Conservation (phyloP, 2,797 vertebrate species). For the Aphelocoma californica region DNA sequence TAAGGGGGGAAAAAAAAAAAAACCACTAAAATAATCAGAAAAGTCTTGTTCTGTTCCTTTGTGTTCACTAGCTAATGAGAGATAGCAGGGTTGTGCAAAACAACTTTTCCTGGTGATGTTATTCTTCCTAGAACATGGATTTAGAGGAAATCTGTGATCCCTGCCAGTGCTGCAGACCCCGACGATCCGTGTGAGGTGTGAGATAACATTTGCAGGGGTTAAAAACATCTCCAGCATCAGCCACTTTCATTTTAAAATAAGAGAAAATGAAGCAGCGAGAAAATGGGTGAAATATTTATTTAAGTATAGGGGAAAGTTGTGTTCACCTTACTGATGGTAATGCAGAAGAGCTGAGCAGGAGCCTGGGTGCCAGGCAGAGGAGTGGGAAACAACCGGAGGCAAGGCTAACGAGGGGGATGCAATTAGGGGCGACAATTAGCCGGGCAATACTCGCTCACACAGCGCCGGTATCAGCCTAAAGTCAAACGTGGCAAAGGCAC, state of each 20-base stretch:
- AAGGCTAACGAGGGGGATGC: not conserved
- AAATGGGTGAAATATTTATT: not conserved
- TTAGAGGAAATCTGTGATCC: conserved; percentile 15
- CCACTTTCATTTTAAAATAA: not conserved
- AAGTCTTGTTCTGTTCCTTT: conserved; percentile 62
- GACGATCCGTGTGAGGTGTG: not conserved
- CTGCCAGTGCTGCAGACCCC: not conserved
- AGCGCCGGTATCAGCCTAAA: not conserved
- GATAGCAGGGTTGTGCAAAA: conserved; percentile 37
- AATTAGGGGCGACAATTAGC: not conserved
- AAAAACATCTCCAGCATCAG: not conserved
- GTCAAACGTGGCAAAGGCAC: not conserved
- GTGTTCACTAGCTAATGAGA: conserved; percentile 64
- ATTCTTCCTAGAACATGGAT: conserved; percentile 30
- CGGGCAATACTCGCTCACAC: not conserved
- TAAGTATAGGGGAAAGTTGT: not conserved
- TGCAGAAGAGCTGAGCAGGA: not conserved
- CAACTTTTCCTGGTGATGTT: conserved; percentile 46
- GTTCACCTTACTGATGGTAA: not conserved
- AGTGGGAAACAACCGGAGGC: not conserved
- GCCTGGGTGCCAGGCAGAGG: not conserved
- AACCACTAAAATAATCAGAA: conserved; percentile 59
- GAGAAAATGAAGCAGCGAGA: not conserved
- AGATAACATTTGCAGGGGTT: not conserved
- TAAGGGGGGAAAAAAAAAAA: conserved; percentile 45